phyloP scores from a whole-genome alignment of 2,888 invertebrate genomes.

The Ceraclea dissimilis region DNA sequence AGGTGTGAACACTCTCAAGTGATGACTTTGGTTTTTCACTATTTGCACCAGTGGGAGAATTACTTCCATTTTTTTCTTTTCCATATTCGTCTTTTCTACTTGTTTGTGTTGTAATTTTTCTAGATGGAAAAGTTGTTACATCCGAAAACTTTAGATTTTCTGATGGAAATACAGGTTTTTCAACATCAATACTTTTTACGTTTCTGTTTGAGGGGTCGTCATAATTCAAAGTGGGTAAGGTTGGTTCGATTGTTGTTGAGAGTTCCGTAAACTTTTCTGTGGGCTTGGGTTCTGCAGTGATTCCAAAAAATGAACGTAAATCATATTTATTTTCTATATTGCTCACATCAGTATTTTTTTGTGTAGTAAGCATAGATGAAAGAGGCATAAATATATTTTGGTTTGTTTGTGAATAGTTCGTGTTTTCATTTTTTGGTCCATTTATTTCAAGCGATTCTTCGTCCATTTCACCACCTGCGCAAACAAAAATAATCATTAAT shows the following conservation, averaged over 20 bases:
- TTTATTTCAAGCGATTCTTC: not conserved
- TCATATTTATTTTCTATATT: slow-evolving; percentile 24
- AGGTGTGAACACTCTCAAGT: slow-evolving; percentile 19
- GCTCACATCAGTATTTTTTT: not conserved
- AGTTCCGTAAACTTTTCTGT: not conserved
- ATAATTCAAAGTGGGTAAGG: not conserved
- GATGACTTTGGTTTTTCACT: slow-evolving; percentile 17
- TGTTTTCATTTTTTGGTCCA: not conserved
- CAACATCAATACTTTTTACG: not conserved
- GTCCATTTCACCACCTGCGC: not conserved
- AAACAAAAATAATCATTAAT: not conserved
- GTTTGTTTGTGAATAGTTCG: not conserved
- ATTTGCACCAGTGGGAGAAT: slow-evolving; percentile 10
- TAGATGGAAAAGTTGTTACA: not conserved
- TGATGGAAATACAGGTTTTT: not conserved
- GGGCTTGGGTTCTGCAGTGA: slow-evolving; percentile 17
- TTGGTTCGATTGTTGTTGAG: not conserved
- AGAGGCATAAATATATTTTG: not conserved
- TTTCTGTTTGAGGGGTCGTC: not conserved
- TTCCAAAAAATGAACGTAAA: slow-evolving; percentile 23
- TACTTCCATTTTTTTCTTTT: slow-evolving; percentile 13
- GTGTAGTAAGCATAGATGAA: too few relatives aligned
- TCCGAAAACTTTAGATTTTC: not conserved
- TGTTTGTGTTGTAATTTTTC: not conserved
- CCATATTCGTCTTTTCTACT: not conserved